Conservation (phyloP, 2,888 invertebrate species). For the Hylaea fasciaria region DNA sequence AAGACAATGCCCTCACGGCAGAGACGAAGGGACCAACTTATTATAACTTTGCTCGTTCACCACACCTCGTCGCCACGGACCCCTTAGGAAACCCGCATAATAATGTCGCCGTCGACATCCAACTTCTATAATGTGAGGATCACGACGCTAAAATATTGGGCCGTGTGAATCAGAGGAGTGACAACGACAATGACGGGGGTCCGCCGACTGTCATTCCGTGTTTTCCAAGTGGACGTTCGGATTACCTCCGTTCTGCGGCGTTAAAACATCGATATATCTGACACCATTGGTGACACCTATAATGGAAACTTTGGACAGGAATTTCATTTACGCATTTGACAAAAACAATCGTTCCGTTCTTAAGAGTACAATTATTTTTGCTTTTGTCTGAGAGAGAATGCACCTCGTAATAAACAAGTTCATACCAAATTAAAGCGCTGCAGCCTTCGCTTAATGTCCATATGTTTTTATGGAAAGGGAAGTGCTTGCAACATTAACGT, state of each 20-base stretch:
- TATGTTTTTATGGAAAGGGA: slow-evolving; percentile 34
- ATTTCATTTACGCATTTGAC: slow-evolving; percentile 29
- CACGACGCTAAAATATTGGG: slow-evolving; percentile 66
- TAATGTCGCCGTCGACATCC: slow-evolving; percentile 64
- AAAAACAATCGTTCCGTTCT: background rate
- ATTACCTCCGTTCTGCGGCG: slow-evolving; percentile 41
- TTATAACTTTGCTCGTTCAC: slow-evolving; percentile 79
- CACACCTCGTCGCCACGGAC: slow-evolving; percentile 68
- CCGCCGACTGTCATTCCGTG: slow-evolving; percentile 58
- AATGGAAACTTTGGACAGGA: slow-evolving; percentile 27
- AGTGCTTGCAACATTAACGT: slow-evolving; percentile 52
- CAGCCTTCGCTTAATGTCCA: slow-evolving; percentile 30
- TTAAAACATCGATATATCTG: slow-evolving; percentile 32
- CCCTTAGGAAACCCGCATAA: slow-evolving; percentile 71
- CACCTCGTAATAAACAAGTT: slow-evolving; percentile 1
- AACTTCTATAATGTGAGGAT: slow-evolving; percentile 66
- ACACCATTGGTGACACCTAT: slow-evolving; percentile 34
- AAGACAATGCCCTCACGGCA: slow-evolving; percentile 65
- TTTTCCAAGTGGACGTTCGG: slow-evolving; percentile 52
- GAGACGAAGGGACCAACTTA: slow-evolving; percentile 71
- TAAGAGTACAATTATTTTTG: no score
- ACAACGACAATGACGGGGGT: slow-evolving; percentile 61
- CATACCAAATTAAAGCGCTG: background rate
- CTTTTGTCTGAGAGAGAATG: background rate
- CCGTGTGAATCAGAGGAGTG: slow-evolving; percentile 58